A percentile compares a stretch with the other conserved stretches of the same genome.
Evolutionary conservation across 2,113 vertebrate genomes (phyloP).

Genomic region (Anhinga rufa): DNA sequence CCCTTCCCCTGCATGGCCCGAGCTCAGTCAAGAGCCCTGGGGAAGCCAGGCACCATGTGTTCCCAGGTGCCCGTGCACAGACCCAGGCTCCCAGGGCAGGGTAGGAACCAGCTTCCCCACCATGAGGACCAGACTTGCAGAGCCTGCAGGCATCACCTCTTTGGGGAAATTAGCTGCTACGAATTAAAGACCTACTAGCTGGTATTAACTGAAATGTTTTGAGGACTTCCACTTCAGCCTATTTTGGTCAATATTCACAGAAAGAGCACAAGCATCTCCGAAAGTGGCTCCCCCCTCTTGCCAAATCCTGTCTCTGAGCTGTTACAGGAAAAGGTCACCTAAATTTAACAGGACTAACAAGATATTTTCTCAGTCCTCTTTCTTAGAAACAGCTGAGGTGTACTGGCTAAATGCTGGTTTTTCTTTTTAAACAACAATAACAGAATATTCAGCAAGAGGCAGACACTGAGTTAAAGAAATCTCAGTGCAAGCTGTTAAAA

Average conservation of each 20-base stretch:
- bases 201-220: neutral
- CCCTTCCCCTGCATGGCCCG: neutral
- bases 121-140: rapidly evolving
- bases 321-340: slow-evolving; percentile 45
- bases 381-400: slow-evolving; percentile 35
- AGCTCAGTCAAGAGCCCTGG: rapidly evolving
- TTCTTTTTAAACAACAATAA: slow-evolving; percentile 17
- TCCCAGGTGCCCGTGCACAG: rapidly evolving
- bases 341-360: slow-evolving; percentile 43
- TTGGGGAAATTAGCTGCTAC: neutral
- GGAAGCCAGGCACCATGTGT: rapidly evolving
- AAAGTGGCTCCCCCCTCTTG: neutral
- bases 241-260: slow-evolving; percentile 23
- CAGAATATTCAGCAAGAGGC: slow-evolving; percentile 21
- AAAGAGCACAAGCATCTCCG: neutral
- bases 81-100: neutral
- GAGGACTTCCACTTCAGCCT: neutral
- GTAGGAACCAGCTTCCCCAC: neutral
- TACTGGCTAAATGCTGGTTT: neutral
- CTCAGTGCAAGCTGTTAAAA: slow-evolving; percentile 43
- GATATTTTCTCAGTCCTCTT: slow-evolving; percentile 9
- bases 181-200: neutral
- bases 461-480: slow-evolving; percentile 25
- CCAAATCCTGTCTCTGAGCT: slow-evolving; percentile 20
- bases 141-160: neutral